These are phyloP conservation scores for Hycleus cichorii DNA, from an alignment of 1,140 invertebrate species.

Conservation along the genomic window DNA sequence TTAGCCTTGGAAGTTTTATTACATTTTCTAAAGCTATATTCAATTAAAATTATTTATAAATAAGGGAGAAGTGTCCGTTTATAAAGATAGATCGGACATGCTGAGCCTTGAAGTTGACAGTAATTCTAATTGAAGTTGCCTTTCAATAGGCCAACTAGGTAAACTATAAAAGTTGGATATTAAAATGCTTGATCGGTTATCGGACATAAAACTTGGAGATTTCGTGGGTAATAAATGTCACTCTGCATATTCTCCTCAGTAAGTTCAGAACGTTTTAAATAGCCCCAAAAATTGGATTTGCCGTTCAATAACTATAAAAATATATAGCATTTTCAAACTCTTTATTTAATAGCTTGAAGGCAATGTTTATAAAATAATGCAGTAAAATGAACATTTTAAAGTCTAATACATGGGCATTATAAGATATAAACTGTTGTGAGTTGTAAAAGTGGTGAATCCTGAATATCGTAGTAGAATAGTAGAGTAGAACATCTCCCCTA, in stretches of 20 bases:
- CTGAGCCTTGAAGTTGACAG: too few species aligned
- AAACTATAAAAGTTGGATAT: slow-evolving; percentile 27
- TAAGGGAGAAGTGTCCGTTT: too few species aligned
- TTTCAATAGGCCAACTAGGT: too few species aligned
- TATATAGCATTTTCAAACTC: slow-evolving; percentile 39
- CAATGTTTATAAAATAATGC: slow-evolving; percentile 42
- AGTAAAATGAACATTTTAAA: slow-evolving; percentile 40
- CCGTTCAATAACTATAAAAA: slow-evolving; percentile 42
- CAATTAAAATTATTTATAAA: too few species aligned
- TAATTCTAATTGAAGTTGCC: too few species aligned
- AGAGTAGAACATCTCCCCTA: too few species aligned
- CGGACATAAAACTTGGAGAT: slow-evolving; percentile 34
- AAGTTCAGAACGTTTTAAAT: slow-evolving; percentile 33
- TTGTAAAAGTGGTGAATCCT: slow-evolving; percentile 29
- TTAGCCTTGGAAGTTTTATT: too few species aligned
- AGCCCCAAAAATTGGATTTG: slow-evolving; percentile 42
- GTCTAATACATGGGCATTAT: slow-evolving; percentile 35
- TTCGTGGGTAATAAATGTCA: slow-evolving; percentile 35
- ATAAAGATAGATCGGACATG: too few species aligned
- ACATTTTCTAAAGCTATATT: too few species aligned
- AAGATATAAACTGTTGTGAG: slow-evolving; percentile 37
- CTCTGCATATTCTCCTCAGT: slow-evolving; percentile 33
- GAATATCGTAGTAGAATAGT: too few species aligned
- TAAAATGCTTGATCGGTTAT: slow-evolving; percentile 33
- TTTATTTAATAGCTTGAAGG: slow-evolving; percentile 38